Evolutionary conservation across 1,140 invertebrate genomes (phyloP).

Genomic region (Drosophila ironensis): DNA sequence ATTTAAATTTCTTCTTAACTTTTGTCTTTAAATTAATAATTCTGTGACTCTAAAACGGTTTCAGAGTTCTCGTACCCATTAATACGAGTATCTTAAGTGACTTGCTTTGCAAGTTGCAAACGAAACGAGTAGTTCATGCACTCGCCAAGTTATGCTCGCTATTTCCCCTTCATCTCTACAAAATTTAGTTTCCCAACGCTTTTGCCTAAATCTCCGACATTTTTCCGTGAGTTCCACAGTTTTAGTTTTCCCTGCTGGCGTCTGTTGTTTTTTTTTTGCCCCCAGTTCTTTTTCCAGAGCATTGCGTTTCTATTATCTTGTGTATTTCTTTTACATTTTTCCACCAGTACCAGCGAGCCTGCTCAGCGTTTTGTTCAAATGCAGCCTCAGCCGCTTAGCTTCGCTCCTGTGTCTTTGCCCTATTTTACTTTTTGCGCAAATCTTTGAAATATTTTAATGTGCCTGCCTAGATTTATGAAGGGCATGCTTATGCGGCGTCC

Average conservation of each 20-base stretch:
- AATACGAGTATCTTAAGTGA: neutral
- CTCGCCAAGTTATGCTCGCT: constrained; percentile 17
- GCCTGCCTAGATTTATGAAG: constrained; percentile 47
- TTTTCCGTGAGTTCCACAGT: constrained; percentile 6
- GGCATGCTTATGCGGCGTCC: neutral
- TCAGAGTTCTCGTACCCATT: too few relatives aligned
- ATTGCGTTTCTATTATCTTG: constrained; percentile 43
- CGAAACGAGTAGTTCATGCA: constrained; percentile 11
- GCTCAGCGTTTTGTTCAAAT: constrained; percentile 46
- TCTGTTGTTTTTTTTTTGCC: constrained; percentile 17
- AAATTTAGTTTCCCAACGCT: constrained; percentile 37
- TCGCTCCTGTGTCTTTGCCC: neutral
- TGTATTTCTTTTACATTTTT: constrained; percentile 39
- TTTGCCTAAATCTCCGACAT: constrained; percentile 13
- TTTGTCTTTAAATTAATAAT: too few relatives aligned
- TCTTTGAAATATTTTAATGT: constrained; percentile 62
- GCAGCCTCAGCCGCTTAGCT: constrained; percentile 44
- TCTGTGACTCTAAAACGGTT: neutral
- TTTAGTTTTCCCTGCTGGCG: constrained; percentile 17
- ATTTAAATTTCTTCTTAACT: neutral
- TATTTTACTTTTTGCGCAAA: constrained; percentile 17
- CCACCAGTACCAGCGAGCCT: constrained; percentile 4
- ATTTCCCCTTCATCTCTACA: constrained; percentile 22
- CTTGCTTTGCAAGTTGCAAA: neutral
- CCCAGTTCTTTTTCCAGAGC: constrained; percentile 11